phyloP scores from a whole-genome alignment of 2,797 vertebrate genomes.

The Hippocampus kuda region DNA sequence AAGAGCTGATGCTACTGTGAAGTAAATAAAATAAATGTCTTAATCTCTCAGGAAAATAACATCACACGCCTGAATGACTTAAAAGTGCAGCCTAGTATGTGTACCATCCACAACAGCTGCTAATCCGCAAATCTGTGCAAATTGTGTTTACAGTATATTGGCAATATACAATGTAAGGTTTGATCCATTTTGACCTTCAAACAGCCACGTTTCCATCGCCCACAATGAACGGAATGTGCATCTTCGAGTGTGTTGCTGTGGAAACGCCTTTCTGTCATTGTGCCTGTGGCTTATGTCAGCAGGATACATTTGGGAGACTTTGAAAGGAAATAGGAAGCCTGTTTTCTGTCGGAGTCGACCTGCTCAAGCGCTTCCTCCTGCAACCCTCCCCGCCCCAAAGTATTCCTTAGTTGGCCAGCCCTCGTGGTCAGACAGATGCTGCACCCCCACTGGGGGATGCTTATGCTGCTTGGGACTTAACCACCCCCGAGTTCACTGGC shows the following conservation, averaged over 20 bases:
- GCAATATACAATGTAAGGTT: background rate
- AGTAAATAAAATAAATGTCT: background rate
- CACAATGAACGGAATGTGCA: background rate
- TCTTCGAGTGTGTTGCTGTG: background rate
- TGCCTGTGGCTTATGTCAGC: constrained; percentile 1
- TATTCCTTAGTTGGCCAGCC: background rate
- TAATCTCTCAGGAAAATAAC: background rate
- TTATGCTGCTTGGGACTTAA: constrained; percentile 2
- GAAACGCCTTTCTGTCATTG: constrained; percentile 3
- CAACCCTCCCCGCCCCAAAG: background rate
- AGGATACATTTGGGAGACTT: background rate
- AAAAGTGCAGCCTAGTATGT: background rate
- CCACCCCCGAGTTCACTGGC: background rate
- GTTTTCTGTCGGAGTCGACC: background rate
- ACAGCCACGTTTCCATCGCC: background rate
- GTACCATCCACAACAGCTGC: background rate
- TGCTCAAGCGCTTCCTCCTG: background rate
- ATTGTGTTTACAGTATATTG: background rate
- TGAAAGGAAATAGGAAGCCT: background rate
- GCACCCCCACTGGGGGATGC: background rate
- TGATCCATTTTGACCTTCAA: background rate
- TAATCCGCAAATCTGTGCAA: background rate
- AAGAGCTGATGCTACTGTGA: background rate
- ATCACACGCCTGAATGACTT: background rate
- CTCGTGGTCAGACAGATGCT: constrained; percentile 1